These are phyloP conservation scores for Chiloscyllium plagiosum DNA, from an alignment of 2,113 vertebrate genomes.

Conservation along the genomic window DNA sequence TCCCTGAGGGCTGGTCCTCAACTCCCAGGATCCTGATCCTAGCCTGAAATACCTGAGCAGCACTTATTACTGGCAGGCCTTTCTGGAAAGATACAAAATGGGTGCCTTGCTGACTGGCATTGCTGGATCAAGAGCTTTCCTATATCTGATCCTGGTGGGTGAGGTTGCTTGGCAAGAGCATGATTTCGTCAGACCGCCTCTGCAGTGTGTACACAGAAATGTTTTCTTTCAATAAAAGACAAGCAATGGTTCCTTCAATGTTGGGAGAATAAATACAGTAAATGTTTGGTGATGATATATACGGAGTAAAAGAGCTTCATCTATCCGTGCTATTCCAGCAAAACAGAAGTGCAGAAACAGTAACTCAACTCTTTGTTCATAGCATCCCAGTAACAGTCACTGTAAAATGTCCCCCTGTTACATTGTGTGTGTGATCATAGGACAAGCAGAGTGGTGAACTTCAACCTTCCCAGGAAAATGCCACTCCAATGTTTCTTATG, in stretches of 20 bases:
- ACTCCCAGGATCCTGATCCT: too few species aligned
- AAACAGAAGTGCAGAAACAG: neutral
- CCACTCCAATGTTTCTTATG: neutral
- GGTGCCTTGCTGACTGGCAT: too few species aligned
- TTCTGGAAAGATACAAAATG: too few species aligned
- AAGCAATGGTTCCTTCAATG: neutral
- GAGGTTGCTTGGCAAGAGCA: neutral
- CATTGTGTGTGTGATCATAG: neutral
- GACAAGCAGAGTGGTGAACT: neutral
- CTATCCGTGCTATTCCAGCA: neutral
- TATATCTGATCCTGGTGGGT: neutral
- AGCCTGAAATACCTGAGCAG: too few species aligned
- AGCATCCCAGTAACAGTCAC: neutral
- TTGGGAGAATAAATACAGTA: neutral
- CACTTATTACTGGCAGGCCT: too few species aligned
- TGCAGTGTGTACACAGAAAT: neutral
- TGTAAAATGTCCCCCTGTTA: neutral
- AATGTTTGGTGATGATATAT: neutral
- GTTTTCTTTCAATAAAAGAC: neutral
- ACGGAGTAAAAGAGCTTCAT: neutral
- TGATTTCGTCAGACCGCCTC: neutral
- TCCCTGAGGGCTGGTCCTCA: too few species aligned
- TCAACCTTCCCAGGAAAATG: neutral
- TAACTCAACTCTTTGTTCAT: neutral
- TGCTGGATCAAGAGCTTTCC: neutral